Conservation (phyloP, 2,113 vertebrate genomes). For the Sisor rabdophorus region DNA sequence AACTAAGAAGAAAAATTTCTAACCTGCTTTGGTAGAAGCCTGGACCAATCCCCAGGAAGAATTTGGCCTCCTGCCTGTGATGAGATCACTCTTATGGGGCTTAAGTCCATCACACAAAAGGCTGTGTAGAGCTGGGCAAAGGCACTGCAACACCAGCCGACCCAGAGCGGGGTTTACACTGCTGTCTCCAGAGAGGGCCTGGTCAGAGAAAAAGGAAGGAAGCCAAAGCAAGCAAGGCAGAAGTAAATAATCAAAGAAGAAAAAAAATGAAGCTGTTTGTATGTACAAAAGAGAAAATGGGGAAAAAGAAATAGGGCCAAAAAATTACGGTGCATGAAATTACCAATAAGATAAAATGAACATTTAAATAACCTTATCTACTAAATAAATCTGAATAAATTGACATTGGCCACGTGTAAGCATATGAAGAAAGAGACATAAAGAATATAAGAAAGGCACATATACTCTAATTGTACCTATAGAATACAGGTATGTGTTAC, state of each 20-base stretch:
- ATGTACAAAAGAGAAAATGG: slow-evolving; percentile 11
- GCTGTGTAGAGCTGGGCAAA: slow-evolving; percentile 83
- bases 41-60: slow-evolving; percentile 90
- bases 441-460: slow-evolving; percentile 33
- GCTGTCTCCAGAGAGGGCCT: slow-evolving; percentile 94
- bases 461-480: not conserved
- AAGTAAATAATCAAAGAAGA: slow-evolving; percentile 22
- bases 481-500: slow-evolving; percentile 1
- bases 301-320: slow-evolving; percentile 33
- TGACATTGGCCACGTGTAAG: slow-evolving; percentile 43
- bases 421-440: slow-evolving; percentile 45
- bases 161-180: slow-evolving; percentile 86
- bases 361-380: slow-evolving; percentile 63
- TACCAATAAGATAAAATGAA: slow-evolving; percentile 47
- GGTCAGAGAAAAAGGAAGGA: slow-evolving; percentile 27
- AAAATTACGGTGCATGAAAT: slow-evolving; percentile 24
- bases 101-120: slow-evolving; percentile 87
- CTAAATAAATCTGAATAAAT: slow-evolving; percentile 54
- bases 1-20: slow-evolving; percentile 12
- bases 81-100: slow-evolving; percentile 90
- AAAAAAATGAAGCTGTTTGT: slow-evolving; percentile 1
- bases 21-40: slow-evolving; percentile 84
- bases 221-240: slow-evolving; percentile 31
- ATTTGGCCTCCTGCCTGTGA: slow-evolving; percentile 84
- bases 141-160: slow-evolving; percentile 83